A percentile compares a stretch with the other conserved stretches of the same genome.
These are phyloP conservation scores for Ganaspis brasiliensis DNA, from an alignment of 2,888 invertebrate genomes.

Conservation along the genomic window DNA sequence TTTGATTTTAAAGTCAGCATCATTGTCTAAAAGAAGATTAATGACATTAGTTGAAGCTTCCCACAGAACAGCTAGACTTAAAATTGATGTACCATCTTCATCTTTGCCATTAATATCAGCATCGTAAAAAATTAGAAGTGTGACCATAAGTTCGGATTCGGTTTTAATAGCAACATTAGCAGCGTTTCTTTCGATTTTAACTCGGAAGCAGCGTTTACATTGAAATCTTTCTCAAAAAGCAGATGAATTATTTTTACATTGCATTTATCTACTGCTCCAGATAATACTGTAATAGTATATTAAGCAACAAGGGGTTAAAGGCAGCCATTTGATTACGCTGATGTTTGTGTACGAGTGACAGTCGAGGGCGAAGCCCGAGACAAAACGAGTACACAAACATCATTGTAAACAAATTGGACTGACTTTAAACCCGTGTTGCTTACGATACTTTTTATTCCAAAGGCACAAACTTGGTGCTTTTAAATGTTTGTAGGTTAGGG, in stretches of 20 bases:
- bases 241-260: neutral
- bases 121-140: neutral
- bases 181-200: neutral
- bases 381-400: too few species aligned
- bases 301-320: too few species aligned
- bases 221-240: neutral
- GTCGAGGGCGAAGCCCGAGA: too few species aligned
- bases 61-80: neutral
- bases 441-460: too few species aligned
- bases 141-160: neutral
- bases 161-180: neutral
- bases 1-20: neutral
- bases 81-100: neutral
- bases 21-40: neutral
- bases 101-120: neutral
- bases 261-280: neutral
- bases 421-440: too few species aligned
- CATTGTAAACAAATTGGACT: too few species aligned
- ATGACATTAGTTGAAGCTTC: neutral
- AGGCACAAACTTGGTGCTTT: too few species aligned
- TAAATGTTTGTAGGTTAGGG: too few species aligned
- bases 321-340: too few species aligned
- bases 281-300: neutral
- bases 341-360: too few species aligned
- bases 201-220: neutral